Conservation (phyloP, 2,113 vertebrate species). For the Carassius auratus region DNA sequence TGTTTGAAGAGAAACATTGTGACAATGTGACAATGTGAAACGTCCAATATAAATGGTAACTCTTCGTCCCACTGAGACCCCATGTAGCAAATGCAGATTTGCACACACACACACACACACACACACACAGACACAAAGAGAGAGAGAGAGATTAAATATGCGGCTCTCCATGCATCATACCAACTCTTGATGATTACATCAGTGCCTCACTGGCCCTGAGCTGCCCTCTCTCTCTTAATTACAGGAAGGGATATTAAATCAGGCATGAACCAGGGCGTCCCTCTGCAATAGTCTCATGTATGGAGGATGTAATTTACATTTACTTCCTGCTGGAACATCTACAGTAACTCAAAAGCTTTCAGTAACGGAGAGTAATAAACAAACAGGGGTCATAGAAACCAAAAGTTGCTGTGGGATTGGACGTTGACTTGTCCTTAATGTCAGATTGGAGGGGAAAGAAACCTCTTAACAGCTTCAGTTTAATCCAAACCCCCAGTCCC, state of each 20-base stretch:
- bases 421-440: constrained; percentile 2
- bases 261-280: constrained; percentile 41
- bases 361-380: constrained; percentile 13
- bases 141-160: constrained; percentile 15
- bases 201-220: constrained; percentile 21
- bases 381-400: not conserved
- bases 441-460: constrained; percentile 10
- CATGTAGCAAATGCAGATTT: not conserved
- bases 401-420: not conserved
- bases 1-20: not conserved
- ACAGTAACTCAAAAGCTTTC: not conserved
- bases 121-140: not conserved
- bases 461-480: constrained; percentile 20
- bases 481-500: constrained; percentile 23
- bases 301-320: not conserved
- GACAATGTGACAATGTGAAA: not conserved
- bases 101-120: not conserved
- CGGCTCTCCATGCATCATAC: constrained; percentile 30
- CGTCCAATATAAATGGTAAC: not conserved
- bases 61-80: not conserved
- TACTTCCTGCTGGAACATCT: not conserved
- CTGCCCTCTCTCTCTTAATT: constrained; percentile 47
- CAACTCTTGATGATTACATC: constrained; percentile 39
- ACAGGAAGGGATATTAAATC: constrained; percentile 47
- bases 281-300: not conserved